Percentiles rank a stretch among this genome's conserved stretches.
Evolutionary conservation across 1,140 invertebrate genomes (phyloP).

Genomic region (Cephus cinctus): DNA sequence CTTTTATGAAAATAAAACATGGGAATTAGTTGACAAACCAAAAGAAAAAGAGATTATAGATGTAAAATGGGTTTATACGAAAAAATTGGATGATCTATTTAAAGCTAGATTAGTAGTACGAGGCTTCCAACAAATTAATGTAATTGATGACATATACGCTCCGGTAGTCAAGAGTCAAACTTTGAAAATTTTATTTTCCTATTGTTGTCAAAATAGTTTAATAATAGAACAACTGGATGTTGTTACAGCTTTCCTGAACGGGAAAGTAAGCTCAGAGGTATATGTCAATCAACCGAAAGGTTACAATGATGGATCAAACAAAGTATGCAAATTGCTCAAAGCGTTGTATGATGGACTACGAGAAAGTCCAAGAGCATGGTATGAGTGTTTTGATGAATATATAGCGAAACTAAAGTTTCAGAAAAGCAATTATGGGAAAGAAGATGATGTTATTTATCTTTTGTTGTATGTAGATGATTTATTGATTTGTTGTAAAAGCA

Average conservation of each 20-base stretch:
- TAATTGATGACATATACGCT: constrained; percentile 13
- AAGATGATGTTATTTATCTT: constrained; percentile 27
- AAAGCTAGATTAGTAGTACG: too few relatives aligned
- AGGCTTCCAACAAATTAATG: too few relatives aligned
- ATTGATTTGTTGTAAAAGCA: too few relatives aligned
- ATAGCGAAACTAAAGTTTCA: constrained; percentile 17
- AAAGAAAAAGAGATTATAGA: constrained; percentile 11
- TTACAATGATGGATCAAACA: constrained; percentile 15
- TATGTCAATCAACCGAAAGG: too few relatives aligned
- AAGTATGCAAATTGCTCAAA: constrained; percentile 28
- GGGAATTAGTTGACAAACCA: too few relatives aligned
- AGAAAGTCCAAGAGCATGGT: too few relatives aligned
- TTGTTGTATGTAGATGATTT: too few relatives aligned
- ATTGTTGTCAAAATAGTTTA: too few relatives aligned
- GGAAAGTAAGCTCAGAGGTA: too few relatives aligned
- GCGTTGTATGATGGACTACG: too few relatives aligned
- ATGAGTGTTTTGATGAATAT: too few relatives aligned
- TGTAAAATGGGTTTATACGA: constrained; percentile 17
- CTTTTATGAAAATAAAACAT: constrained; percentile 12
- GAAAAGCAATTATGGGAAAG: constrained; percentile 15
- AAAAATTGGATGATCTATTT: constrained; percentile 17
- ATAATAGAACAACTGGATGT: constrained; percentile 37
- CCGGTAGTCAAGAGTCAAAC: constrained; percentile 7
- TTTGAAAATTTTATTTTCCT: too few relatives aligned
- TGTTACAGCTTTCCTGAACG: constrained; percentile 32